Evolutionary conservation across 2,888 invertebrate species (phyloP).

Genomic region (Drosophila pseudotakahashii): DNA sequence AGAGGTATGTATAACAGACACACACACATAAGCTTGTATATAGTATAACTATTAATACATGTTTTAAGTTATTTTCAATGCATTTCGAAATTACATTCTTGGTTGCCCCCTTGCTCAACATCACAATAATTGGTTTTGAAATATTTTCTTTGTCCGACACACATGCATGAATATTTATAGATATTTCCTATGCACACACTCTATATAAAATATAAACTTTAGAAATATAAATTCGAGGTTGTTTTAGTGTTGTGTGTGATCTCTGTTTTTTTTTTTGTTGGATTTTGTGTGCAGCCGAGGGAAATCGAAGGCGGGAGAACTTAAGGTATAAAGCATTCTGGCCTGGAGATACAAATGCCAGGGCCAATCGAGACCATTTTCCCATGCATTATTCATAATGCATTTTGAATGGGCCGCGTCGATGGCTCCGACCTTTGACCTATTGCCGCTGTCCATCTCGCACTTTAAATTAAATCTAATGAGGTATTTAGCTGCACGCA

Average conservation of each 20-base stretch:
- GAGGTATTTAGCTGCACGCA: constrained; percentile 81
- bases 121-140: constrained; percentile 61
- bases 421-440: constrained; percentile 30
- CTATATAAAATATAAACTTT: constrained; percentile 57
- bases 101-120: constrained; percentile 43
- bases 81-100: constrained; percentile 60
- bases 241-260: constrained; percentile 30
- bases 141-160: constrained; percentile 50
- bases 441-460: constrained; percentile 31
- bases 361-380: constrained; percentile 22
- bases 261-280: constrained; percentile 15
- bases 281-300: constrained; percentile 24
- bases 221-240: constrained; percentile 79
- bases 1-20: constrained; percentile 35
- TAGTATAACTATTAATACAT: constrained; percentile 69
- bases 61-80: constrained; percentile 63
- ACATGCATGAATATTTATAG: constrained; percentile 58
- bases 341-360: constrained; percentile 43
- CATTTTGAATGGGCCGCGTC: background rate
- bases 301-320: constrained; percentile 47
- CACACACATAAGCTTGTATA: constrained; percentile 42
- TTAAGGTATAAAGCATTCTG: constrained; percentile 70
- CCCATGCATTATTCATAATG: constrained; percentile 40
- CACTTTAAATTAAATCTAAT: constrained; percentile 76
- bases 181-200: constrained; percentile 59